Evolutionary conservation across 2,797 vertebrate species (phyloP).

Genomic region (Agapornis canus): DNA sequence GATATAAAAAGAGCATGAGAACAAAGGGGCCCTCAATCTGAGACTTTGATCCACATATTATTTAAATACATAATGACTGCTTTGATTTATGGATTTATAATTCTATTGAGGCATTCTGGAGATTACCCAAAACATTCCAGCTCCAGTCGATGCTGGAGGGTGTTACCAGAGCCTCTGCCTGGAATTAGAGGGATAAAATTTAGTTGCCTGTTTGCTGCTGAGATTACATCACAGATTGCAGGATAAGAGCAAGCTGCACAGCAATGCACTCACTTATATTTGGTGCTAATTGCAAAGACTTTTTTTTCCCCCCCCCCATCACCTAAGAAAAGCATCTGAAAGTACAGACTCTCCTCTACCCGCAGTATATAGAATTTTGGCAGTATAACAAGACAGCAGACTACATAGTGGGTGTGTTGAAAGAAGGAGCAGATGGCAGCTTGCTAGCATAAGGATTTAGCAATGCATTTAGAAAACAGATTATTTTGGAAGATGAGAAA

Average conservation of each 20-base stretch:
- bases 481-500: conserved; percentile 59
- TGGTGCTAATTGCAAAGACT: neutral
- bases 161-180: conserved; percentile 40
- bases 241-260: conserved; percentile 9
- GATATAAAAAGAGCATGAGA: conserved; percentile 64
- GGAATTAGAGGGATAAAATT: conserved; percentile 43
- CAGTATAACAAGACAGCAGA: conserved; percentile 36
- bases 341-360: conserved; percentile 6
- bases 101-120: conserved; percentile 61
- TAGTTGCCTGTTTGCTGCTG: conserved; percentile 30
- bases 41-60: conserved; percentile 68
- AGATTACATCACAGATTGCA: conserved; percentile 38
- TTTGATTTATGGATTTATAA: conserved; percentile 72
- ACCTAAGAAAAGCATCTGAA: conserved; percentile 47
- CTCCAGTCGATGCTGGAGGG: conserved; percentile 37
- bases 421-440: conserved; percentile 62
- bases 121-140: conserved; percentile 63
- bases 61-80: conserved; percentile 69
- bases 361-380: conserved; percentile 12
- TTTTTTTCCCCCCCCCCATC: neutral
- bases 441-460: conserved; percentile 58
- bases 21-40: conserved; percentile 62
- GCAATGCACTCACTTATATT: neutral
- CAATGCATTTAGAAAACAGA: conserved; percentile 61
- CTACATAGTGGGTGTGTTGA: conserved; percentile 51